A percentile compares a stretch with the other conserved stretches of the same genome.
These are phyloP conservation scores for Poecilia picta DNA, from an alignment of 2,797 vertebrate genomes.

Conservation along the genomic window DNA sequence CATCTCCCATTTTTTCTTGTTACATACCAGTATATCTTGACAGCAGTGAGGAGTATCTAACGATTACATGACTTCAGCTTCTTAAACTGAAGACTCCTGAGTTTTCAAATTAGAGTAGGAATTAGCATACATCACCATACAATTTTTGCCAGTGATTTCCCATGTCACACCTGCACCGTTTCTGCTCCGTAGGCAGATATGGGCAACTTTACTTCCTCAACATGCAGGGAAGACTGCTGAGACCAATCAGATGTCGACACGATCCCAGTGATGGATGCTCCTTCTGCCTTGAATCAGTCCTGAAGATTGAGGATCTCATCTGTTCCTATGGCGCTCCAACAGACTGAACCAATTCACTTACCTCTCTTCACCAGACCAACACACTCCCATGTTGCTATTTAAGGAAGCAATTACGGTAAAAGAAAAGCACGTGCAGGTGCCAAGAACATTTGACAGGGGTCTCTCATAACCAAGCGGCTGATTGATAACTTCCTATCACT, in stretches of 20 bases:
- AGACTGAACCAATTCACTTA: slow-evolving; percentile 52
- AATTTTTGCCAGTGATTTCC: slow-evolving; percentile 39
- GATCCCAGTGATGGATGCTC: slow-evolving; percentile 50
- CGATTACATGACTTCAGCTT: slow-evolving; percentile 8
- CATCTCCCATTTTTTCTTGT: background rate
- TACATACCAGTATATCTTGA: background rate
- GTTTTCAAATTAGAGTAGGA: background rate
- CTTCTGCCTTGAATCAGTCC: slow-evolving; percentile 40
- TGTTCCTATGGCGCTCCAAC: slow-evolving; percentile 48
- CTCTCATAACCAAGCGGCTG: slow-evolving; percentile 54
- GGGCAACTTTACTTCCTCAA: slow-evolving; percentile 49
- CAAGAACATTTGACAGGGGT: slow-evolving; percentile 61
- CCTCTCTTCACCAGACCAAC: slow-evolving; percentile 17
- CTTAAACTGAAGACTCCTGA: slow-evolving; percentile 4
- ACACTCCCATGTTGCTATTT: slow-evolving; percentile 51
- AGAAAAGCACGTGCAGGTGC: slow-evolving; percentile 64
- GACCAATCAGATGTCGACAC: slow-evolving; percentile 29
- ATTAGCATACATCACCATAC: slow-evolving; percentile 18
- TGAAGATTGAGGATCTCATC: slow-evolving; percentile 50
- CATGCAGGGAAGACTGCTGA: slow-evolving; percentile 34
- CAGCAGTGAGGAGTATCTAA: background rate
- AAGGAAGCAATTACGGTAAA: slow-evolving; percentile 76
- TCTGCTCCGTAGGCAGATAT: slow-evolving; percentile 24
- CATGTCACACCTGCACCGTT: slow-evolving; percentile 8
- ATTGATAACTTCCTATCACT: slow-evolving; percentile 69